phyloP scores from a whole-genome alignment of 2,113 vertebrate species.

The Pica pica region DNA sequence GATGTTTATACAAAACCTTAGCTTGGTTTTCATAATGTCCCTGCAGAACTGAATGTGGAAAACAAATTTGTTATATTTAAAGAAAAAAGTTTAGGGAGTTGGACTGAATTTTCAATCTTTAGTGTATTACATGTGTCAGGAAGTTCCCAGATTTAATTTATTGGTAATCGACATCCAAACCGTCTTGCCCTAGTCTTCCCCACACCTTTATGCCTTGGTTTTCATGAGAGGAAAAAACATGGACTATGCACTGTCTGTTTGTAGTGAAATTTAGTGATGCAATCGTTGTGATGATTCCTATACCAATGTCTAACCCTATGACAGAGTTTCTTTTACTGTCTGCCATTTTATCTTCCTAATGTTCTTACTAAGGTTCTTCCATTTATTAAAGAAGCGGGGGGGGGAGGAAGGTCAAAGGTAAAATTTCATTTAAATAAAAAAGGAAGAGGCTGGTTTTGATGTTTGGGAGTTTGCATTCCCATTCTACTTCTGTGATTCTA shows the following conservation, averaged over 20 bases:
- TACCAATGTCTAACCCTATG: not conserved
- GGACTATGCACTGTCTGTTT: not conserved
- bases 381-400: not conserved
- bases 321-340: not conserved
- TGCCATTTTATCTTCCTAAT: not conserved
- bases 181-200: not conserved
- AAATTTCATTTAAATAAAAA: not conserved
- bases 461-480: not conserved
- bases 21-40: not conserved
- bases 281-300: not conserved
- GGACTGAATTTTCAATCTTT: not conserved
- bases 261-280: not conserved
- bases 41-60: not conserved
- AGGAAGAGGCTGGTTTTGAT: not conserved
- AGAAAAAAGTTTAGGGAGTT: not conserved
- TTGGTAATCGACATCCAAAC: not conserved
- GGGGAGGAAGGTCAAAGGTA: not conserved
- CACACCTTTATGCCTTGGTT: not conserved
- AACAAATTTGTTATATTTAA: not conserved
- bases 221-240: not conserved
- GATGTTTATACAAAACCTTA: not conserved
- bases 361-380: not conserved
- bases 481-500: not conserved
- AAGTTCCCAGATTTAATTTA: not conserved
- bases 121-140: not conserved